Percentiles rank a stretch among this genome's conserved stretches.
These are phyloP conservation scores for Caenorhabditis uteleia DNA, from an alignment of 2,888 invertebrate genomes.

Conservation along the genomic window DNA sequence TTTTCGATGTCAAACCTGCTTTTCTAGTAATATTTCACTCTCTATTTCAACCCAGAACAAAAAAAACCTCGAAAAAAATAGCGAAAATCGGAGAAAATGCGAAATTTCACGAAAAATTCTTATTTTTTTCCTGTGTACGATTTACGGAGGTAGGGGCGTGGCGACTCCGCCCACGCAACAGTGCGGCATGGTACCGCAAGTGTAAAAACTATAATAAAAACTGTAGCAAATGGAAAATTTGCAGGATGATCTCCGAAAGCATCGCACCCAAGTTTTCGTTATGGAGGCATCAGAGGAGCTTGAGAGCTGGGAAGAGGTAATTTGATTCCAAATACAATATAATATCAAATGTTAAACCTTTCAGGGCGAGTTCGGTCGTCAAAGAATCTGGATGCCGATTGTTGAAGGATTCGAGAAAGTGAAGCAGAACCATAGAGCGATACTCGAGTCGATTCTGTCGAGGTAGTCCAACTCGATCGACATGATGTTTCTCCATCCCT, in stretches of 20 bases:
- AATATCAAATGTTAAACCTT: conserved; percentile 1
- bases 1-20: too few relatives aligned
- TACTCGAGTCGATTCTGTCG: conserved; percentile 40
- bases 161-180: too few relatives aligned
- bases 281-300: conserved; percentile 57
- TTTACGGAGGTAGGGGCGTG: too few relatives aligned
- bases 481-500: background rate
- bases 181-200: too few relatives aligned
- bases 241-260: conserved; percentile 63
- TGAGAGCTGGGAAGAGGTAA: conserved; percentile 59
- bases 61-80: background rate
- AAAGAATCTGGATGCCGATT: conserved; percentile 58
- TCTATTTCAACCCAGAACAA: background rate
- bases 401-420: conserved; percentile 51
- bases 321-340: background rate
- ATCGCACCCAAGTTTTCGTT: conserved; percentile 60
- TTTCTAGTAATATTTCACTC: too few relatives aligned
- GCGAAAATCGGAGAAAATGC: too few relatives aligned
- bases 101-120: too few relatives aligned
- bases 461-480: conserved; percentile 10
- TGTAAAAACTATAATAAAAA: too few relatives aligned
- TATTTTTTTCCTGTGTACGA: too few relatives aligned
- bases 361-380: conserved; percentile 50
- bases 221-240: too few relatives aligned
- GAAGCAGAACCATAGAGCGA: conserved; percentile 47